Percentiles rank a stretch among this genome's conserved stretches.
phyloP scores from a whole-genome alignment of 2,888 invertebrate genomes.

The Rhorus exstirpatorius region DNA sequence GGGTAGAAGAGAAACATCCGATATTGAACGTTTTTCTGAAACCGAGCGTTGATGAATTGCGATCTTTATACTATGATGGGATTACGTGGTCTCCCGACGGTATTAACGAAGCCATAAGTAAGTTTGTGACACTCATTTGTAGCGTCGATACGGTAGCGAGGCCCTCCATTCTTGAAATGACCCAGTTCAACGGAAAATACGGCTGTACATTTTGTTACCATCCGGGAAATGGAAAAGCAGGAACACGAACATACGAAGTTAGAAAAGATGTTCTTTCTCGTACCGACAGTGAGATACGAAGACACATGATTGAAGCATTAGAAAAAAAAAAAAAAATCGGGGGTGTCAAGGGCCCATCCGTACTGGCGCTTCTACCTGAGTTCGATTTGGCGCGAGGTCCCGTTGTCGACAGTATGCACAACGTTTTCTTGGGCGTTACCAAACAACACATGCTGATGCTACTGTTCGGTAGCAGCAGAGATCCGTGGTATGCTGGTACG shows the following conservation, averaged over 20 bases:
- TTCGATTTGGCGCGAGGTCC: constrained; percentile 14
- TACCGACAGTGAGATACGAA: constrained; percentile 29
- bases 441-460: constrained; percentile 24
- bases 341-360: constrained; percentile 12
- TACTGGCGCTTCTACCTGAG: not conserved
- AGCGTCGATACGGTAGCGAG: constrained; percentile 66
- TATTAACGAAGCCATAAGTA: constrained; percentile 27
- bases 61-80: constrained; percentile 2
- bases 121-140: constrained; percentile 56
- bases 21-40: not conserved
- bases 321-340: not conserved
- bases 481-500: constrained; percentile 20
- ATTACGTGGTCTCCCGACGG: constrained; percentile 9
- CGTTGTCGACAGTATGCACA: constrained; percentile 33
- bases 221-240: constrained; percentile 18
- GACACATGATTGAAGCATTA: constrained; percentile 36
- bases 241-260: not conserved
- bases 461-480: not conserved
- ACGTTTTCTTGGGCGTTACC: constrained; percentile 23
- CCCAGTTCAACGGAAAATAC: constrained; percentile 62
- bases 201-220: constrained; percentile 71
- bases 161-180: constrained; percentile 59
- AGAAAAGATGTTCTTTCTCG: not conserved
- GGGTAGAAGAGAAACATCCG: constrained; percentile 41
- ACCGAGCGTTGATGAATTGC: constrained; percentile 13